Base-by-base conservation (phyloP, 1,140 invertebrate genomes). In the Aphelenchoides fujianensis region DNA sequence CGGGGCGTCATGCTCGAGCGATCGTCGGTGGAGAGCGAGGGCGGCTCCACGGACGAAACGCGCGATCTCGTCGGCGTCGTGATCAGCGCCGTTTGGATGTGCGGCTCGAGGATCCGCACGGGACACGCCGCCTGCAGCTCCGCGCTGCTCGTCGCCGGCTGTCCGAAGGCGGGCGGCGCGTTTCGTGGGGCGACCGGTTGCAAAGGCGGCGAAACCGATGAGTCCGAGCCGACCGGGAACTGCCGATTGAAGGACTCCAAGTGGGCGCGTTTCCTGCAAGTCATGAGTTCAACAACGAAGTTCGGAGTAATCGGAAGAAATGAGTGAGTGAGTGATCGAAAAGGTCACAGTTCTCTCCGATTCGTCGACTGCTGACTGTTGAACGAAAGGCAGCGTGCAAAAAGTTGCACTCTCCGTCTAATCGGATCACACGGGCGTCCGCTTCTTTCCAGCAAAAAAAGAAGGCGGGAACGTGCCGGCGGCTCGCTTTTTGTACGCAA, bases 51-150 rank as follows among this genome's bases (percentile, higher is more conserved):
- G 55, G 5, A 7, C 19, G 55, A 59, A 7, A 59, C 19, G 7
- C 55, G 55, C 5, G 55, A 59, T 7, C 55, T 5, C 5, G 55
- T 59, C 34, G 55, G 55, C 7, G 55, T 59, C 7, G 55, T 59
- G 5, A 59, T 59, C 19, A 59, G 5, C 5, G 55, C 5, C 7
- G 5, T 5, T 19, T 59, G 55, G 28, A 59, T 59, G 55, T 59
- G 55, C 55, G 55, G 55, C 34, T 59, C 55, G 55, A 59, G 55
- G 23, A 59, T 59, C 7, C 23, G 55, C 5, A 59, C 55, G 55
- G 55, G 55, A 59, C 55, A 59, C 12, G 55, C 55, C 5, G 55
- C 55, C 23, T 59, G 5, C 28, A 59, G 23, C 55, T 59, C 55
- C 5, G 41, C 23, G 12, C 12, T 59, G 19, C 5, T 59, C 5